phyloP scores from a whole-genome alignment of 2,113 vertebrate species.

The Sus scrofa region DNA sequence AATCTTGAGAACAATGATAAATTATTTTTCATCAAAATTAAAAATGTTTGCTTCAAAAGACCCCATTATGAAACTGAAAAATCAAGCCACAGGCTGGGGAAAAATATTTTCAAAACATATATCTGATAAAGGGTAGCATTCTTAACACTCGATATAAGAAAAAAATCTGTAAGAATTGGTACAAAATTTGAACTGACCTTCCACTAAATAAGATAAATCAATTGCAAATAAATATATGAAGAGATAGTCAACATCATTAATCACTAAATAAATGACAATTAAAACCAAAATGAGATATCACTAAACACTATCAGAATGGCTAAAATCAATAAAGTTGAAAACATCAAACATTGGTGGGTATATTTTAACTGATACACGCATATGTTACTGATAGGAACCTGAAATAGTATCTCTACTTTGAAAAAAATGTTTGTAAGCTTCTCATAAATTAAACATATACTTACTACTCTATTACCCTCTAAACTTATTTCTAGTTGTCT shows the following conservation, averaged over 20 bases:
- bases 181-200: not conserved
- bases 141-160: not conserved
- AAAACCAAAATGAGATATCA: not conserved
- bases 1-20: not conserved
- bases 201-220: not conserved
- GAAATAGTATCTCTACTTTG: not conserved
- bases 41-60: not conserved
- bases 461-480: not conserved
- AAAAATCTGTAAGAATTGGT: not conserved
- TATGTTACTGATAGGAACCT: not conserved
- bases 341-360: not conserved
- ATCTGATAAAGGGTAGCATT: not conserved
- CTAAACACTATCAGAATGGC: not conserved
- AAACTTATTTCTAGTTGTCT: not conserved
- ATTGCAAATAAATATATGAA: not conserved
- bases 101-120: no score
- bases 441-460: not conserved
- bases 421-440: not conserved
- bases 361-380: rapidly evolving
- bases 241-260: not conserved
- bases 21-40: not conserved
- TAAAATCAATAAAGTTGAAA: not conserved
- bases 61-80: not conserved
- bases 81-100: not conserved
- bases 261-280: not conserved